A percentile compares a stretch with the other conserved stretches of the same genome.
These are phyloP conservation scores for Agrilus planipennis DNA, from an alignment of 1,140 invertebrate species.

Conservation along the genomic window DNA sequence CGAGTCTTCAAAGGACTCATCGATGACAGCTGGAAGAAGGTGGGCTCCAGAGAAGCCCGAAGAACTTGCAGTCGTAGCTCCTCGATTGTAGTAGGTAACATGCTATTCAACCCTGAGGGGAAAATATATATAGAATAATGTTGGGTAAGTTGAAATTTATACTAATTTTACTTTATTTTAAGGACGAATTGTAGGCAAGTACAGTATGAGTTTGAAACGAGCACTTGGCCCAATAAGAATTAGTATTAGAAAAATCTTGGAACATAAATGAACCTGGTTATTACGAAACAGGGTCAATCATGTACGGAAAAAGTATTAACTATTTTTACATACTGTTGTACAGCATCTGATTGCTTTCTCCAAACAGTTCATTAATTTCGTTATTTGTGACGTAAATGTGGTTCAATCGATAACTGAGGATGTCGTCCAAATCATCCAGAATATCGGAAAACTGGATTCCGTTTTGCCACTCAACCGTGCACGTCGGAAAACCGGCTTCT, in stretches of 20 bases:
- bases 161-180: neutral
- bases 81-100: conserved; percentile 21
- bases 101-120: conserved; percentile 22
- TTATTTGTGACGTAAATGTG: conserved; percentile 24
- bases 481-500: conserved; percentile 23
- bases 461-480: conserved; percentile 23
- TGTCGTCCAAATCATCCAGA: conserved; percentile 21
- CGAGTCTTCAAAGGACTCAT: conserved; percentile 24
- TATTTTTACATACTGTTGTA: conserved; percentile 30
- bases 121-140: neutral
- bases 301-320: too few relatives aligned
- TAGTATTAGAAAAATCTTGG: too few relatives aligned
- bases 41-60: conserved; percentile 18
- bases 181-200: neutral
- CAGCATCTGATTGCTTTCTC: conserved; percentile 24
- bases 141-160: neutral
- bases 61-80: conserved; percentile 15
- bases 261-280: too few relatives aligned
- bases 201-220: neutral
- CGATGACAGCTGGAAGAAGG: conserved; percentile 24
- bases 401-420: conserved; percentile 19
- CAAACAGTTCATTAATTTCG: conserved; percentile 17
- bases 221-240: neutral
- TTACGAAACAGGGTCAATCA: neutral
- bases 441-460: conserved; percentile 19